phyloP scores from a whole-genome alignment of 2,113 vertebrate species.

The Pan paniscus region DNA sequence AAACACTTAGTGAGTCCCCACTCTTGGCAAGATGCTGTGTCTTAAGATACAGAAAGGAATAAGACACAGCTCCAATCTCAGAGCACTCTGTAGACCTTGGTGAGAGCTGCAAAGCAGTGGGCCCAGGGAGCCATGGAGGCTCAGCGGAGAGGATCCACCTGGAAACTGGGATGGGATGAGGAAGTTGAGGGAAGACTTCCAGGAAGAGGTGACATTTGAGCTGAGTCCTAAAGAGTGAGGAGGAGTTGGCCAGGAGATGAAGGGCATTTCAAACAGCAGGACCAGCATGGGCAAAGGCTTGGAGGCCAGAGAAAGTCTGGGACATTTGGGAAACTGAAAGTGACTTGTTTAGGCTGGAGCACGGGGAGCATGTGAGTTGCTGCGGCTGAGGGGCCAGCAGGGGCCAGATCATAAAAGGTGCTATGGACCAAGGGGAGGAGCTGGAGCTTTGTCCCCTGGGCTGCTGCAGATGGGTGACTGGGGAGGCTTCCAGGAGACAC shows the following conservation, averaged over 20 bases:
- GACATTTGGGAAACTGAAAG: not conserved
- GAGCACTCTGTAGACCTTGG: not conserved
- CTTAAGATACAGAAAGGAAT: not conserved
- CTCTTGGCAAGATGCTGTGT: not conserved
- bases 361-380: not conserved
- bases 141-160: not conserved
- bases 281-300: not conserved
- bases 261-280: not conserved
- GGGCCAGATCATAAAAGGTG: not conserved
- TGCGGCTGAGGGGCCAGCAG: not conserved
- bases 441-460: not conserved
- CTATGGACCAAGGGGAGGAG: not conserved
- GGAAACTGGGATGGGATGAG: not conserved
- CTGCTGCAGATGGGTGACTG: not conserved
- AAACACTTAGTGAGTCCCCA: not conserved
- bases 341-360: not conserved
- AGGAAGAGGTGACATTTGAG: not conserved
- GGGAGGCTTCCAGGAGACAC: not conserved
- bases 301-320: not conserved
- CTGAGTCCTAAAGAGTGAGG: not conserved
- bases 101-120: not conserved
- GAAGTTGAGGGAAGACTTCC: not conserved
- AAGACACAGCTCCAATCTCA: not conserved
- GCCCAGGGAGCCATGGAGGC: not conserved
- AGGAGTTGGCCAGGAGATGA: not conserved